Percentiles rank a stretch among this genome's conserved stretches.
Evolutionary conservation across 2,113 vertebrate genomes (phyloP).

Genomic region (Muntiacus reevesi): DNA sequence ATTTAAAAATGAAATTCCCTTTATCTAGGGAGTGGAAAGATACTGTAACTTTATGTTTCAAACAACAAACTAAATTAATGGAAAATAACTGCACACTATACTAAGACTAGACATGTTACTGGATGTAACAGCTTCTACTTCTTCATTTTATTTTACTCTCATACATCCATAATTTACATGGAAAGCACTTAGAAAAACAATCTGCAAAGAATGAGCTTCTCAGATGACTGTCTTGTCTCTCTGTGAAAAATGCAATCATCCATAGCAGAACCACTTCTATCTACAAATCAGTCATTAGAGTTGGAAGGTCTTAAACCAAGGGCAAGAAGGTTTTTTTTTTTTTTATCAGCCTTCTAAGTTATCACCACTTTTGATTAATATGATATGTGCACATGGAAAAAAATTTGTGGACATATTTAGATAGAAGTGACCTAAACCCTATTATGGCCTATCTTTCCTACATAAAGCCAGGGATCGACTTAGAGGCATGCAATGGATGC

Average conservation of each 20-base stretch:
- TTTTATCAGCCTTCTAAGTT: slow-evolving; percentile 12
- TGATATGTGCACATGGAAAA: slow-evolving; percentile 16
- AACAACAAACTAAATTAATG: slow-evolving; percentile 23
- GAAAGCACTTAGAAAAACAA: slow-evolving; percentile 52
- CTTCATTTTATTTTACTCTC: slow-evolving; percentile 37
- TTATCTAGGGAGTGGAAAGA: slow-evolving; percentile 2
- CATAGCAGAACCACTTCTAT: slow-evolving; percentile 13
- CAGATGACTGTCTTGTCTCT: slow-evolving; percentile 44
- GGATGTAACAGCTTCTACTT: neutral
- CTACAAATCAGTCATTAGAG: slow-evolving; percentile 58
- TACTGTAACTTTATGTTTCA: slow-evolving; percentile 2
- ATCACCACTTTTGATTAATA: slow-evolving; percentile 58
- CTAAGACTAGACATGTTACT: neutral
- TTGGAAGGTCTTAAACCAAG: slow-evolving; percentile 52
- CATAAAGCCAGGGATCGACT: neutral
- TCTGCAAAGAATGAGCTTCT: slow-evolving; percentile 45
- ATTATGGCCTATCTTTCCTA: neutral
- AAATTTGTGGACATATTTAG: slow-evolving; percentile 28
- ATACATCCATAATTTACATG: slow-evolving; percentile 50
- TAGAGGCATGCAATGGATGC: neutral
- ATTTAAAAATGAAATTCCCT: slow-evolving; percentile 17
- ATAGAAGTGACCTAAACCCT: slow-evolving; percentile 3
- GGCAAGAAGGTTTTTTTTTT: slow-evolving; percentile 5
- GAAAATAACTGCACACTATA: neutral
- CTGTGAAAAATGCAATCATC: slow-evolving; percentile 60